Percentiles rank a stretch among this genome's conserved stretches.
These are phyloP conservation scores for Plemyria rubiginata DNA, from an alignment of 2,888 invertebrate species.

Conservation along the genomic window DNA sequence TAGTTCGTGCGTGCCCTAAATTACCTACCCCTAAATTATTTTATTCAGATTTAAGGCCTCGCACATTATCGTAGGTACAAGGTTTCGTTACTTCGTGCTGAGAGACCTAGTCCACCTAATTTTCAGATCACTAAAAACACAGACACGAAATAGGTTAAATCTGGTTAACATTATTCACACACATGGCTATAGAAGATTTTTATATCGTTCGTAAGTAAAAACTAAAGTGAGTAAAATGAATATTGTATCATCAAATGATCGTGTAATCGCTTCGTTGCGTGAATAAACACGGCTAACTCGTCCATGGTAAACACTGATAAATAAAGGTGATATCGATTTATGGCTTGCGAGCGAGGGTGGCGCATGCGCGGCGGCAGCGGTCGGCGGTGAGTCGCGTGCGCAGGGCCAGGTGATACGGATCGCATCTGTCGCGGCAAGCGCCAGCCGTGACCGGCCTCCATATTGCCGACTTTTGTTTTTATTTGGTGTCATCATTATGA, in stretches of 20 bases:
- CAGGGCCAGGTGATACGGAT: conserved; percentile 73
- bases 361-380: conserved; percentile 3
- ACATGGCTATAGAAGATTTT: background rate
- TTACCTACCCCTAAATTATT: no score
- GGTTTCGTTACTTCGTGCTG: no score
- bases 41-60: no score
- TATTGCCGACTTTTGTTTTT: conserved; percentile 9
- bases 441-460: conserved; percentile 40
- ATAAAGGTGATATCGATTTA: conserved; percentile 52
- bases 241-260: background rate
- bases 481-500: conserved; percentile 17
- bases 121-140: background rate
- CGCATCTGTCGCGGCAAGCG: conserved; percentile 67
- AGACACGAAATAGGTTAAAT: background rate
- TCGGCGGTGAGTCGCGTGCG: conserved; percentile 57
- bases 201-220: background rate
- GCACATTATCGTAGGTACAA: no score
- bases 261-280: conserved; percentile 40
- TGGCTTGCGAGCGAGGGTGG: conserved; percentile 50
- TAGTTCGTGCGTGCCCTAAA: no score
- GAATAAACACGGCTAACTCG: conserved; percentile 54
- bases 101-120: background rate
- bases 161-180: background rate
- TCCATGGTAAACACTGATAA: conserved; percentile 55
- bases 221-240: background rate